Conservation (phyloP, 2,797 vertebrate genomes). For the Prionace glauca region DNA sequence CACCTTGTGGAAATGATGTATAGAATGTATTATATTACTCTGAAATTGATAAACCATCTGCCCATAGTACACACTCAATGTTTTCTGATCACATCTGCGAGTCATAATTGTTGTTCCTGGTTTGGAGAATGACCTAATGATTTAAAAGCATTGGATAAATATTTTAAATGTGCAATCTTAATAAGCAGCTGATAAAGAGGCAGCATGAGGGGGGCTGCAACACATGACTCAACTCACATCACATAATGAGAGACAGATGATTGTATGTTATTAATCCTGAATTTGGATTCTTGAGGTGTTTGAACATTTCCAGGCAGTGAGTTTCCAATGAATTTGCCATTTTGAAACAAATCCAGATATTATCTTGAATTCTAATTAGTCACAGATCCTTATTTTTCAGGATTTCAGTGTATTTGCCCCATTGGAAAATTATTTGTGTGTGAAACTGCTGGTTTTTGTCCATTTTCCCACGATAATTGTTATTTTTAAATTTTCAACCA, state of each 20-base stretch:
- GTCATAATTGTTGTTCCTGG: background rate
- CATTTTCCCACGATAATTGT: background rate
- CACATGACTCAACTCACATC: background rate
- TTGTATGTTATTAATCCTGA: background rate
- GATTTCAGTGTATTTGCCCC: background rate
- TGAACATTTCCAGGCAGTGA: background rate
- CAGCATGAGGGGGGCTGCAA: background rate
- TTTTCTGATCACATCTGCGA: constrained; percentile 2
- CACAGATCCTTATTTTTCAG: background rate
- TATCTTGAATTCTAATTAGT: background rate
- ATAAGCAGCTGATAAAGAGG: background rate
- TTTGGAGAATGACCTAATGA: constrained; percentile 16
- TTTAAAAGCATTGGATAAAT: constrained; percentile 20
- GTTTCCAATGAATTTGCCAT: background rate
- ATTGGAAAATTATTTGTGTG: background rate
- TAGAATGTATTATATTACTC: background rate
- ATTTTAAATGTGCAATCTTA: background rate
- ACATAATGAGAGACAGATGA: background rate
- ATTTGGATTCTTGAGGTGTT: background rate
- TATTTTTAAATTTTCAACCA: background rate
- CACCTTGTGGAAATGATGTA: background rate
- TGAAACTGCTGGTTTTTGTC: background rate
- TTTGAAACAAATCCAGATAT: constrained; percentile 16
- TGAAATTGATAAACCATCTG: background rate
- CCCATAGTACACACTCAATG: background rate